Evolutionary conservation across 2,113 vertebrate species (phyloP).

Genomic region (Macroglossus sobrinus): DNA sequence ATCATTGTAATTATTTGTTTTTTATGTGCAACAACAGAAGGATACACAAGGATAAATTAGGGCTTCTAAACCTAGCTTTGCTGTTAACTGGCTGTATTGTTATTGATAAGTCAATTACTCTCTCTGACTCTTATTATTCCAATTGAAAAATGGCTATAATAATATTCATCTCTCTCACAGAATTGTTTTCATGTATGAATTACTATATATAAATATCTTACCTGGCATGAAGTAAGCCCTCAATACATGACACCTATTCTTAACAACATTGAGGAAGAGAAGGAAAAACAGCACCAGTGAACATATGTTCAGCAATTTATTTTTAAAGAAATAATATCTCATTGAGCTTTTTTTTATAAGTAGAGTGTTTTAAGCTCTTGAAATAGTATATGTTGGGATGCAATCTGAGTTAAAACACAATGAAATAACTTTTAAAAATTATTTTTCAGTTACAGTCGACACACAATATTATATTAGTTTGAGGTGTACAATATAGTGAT

Average conservation of each 20-base stretch:
- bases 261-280: neutral
- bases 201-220: neutral
- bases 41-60: neutral
- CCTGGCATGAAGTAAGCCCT: neutral
- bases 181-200: neutral
- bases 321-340: neutral
- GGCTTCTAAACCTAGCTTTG: neutral
- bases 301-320: neutral
- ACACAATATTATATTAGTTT: too few relatives aligned
- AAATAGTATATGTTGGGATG: neutral
- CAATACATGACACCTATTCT: neutral
- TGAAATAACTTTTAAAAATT: neutral
- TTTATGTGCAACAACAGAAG: neutral
- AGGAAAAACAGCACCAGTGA: neutral
- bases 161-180: neutral
- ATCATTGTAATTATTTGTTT: neutral
- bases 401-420: neutral
- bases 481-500: too few relatives aligned
- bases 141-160: constrained; percentile 1
- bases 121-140: neutral
- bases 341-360: neutral
- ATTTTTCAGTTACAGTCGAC: too few relatives aligned
- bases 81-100: neutral
- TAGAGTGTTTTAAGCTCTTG: neutral
- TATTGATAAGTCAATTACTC: neutral